Evolutionary conservation across 2,797 vertebrate genomes (phyloP), one percentile per base, ranked within the genome.

Genomic region (Sarcoramphus papa): DNA sequence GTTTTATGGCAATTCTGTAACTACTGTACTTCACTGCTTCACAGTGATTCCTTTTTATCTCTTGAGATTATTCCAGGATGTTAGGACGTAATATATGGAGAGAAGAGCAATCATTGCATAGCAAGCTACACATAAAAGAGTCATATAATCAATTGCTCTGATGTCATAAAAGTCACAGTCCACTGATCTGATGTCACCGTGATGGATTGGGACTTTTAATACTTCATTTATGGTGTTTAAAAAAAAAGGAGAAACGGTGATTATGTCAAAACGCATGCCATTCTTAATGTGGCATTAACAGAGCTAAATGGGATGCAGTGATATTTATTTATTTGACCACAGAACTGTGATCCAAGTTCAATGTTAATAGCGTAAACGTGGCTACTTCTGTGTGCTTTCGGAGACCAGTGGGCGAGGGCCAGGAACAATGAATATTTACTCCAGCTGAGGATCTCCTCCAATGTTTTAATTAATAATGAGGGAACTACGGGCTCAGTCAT

Each of bases 81-180:
- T 93, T 97, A 93, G 81, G 56, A 75, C 84, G 27, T 84, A 91
- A 95, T 84, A 88, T 95, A 91, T 95, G 80, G 88, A 85, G 88
- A 80, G 63, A 87, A 81, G 50, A 93, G 67, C 82, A 72, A 89
- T 75, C 43, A 74, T 69, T 35, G 37, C 62, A 83, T 89, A 63
- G 81, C 73, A 92, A 96, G 74, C 74, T 81, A 60, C 56, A 35
- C 75, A 84, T 89, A 88, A 92, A 95, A 97, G 94, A 96, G 80
- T 87, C 90, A 51, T 85, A 90, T 77, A 93, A 96, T 85, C 93
- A 87, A 91, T 96, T 87, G 76, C 51, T 97, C 94, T 95, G 90
- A 96, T 97, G 97, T 93, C 95, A 94, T 86, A 89, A 96, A 97
- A 96, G 91, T 96, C 93, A 94, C 84, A 94, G 97, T 90, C 76